These are phyloP conservation scores for Bradypodion ventrale DNA, from an alignment of 2,797 vertebrate species.

Conservation along the genomic window DNA sequence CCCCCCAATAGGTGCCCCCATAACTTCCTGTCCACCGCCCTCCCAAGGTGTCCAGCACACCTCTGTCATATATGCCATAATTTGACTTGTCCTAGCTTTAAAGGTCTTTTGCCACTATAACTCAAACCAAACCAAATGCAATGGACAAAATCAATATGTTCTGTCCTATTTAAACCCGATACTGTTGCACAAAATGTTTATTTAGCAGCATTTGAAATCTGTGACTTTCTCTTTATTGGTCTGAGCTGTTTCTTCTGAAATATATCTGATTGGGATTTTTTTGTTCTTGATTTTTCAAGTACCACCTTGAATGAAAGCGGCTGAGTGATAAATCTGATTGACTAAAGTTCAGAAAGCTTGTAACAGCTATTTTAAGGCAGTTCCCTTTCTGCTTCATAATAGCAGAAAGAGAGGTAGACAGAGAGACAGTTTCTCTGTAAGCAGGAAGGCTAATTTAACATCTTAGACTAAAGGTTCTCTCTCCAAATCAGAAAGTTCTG, in stretches of 20 bases:
- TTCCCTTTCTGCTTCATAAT: background rate
- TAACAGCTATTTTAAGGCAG: background rate
- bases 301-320: background rate
- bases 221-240: slow-evolving; percentile 15
- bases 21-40: too few relatives aligned
- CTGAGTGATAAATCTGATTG: background rate
- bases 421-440: background rate
- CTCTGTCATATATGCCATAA: too few relatives aligned
- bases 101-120: background rate
- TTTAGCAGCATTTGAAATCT: background rate
- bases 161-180: background rate
- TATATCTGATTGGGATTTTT: slow-evolving; percentile 9
- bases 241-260: slow-evolving; percentile 5
- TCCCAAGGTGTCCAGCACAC: too few relatives aligned
- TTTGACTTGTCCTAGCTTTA: background rate
- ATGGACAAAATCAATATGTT: fast-evolving
- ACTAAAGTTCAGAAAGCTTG: background rate
- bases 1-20: too few relatives aligned
- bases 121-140: slow-evolving; percentile 12
- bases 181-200: background rate
- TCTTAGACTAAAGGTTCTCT: background rate
- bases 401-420: too few relatives aligned
- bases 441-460: background rate
- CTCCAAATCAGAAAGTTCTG: background rate
- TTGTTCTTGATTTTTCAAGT: slow-evolving; percentile 35